phyloP scores from a whole-genome alignment of 2,797 vertebrate species.

The Peromyscus eremicus region DNA sequence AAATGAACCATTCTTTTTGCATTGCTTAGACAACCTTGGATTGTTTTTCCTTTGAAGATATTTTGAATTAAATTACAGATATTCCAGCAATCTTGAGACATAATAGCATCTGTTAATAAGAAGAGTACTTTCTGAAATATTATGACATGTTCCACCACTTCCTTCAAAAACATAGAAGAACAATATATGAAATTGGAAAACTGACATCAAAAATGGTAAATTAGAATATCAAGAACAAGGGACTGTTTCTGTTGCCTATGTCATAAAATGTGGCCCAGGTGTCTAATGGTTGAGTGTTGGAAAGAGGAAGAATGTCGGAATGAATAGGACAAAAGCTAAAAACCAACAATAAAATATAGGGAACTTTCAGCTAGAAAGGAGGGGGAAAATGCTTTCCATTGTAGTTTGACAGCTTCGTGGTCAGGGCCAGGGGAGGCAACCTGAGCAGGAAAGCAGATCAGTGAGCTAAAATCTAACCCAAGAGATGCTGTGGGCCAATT shows the following conservation, averaged over 20 bases:
- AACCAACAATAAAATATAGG: not conserved
- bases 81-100: not conserved
- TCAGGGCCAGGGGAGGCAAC: not conserved
- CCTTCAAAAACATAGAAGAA: constrained; percentile 41
- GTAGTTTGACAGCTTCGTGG: not conserved
- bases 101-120: constrained; percentile 32
- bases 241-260: not conserved
- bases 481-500: not conserved
- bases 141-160: not conserved
- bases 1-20: not conserved
- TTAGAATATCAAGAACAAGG: not conserved
- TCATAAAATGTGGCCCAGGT: constrained; percentile 13
- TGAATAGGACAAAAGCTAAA: not conserved
- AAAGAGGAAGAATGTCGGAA: not conserved
- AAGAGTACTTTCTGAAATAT: constrained; percentile 12
- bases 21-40: not conserved
- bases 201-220: not conserved
- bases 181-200: not conserved
- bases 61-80: constrained; percentile 37
- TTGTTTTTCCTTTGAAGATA: not conserved
- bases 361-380: not conserved
- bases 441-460: not conserved
- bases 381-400: not conserved
- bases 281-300: not conserved
- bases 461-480: not conserved